Conservation (phyloP, 2,797 vertebrate genomes). For the Cryptoprocta ferox region DNA sequence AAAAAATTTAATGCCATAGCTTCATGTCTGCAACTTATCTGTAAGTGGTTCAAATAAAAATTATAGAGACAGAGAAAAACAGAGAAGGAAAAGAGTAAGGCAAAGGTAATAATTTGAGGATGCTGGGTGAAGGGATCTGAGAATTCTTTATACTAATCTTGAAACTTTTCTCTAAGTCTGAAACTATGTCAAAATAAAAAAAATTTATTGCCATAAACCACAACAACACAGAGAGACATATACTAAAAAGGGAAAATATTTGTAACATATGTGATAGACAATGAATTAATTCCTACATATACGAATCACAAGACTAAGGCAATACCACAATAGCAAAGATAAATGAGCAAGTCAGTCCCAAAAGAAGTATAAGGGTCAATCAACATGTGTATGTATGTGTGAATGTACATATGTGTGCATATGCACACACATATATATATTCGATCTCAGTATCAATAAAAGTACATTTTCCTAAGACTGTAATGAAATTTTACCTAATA, state of each 20-base stretch:
- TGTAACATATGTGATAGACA: neutral
- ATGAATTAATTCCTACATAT: neutral
- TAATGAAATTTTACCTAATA: neutral
- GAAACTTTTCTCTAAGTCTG: slow-evolving; percentile 8
- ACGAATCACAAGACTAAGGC: neutral
- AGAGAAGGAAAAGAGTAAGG: neutral
- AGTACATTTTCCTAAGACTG: neutral
- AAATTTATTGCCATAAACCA: neutral
- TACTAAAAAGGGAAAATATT: neutral
- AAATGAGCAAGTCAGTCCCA: neutral
- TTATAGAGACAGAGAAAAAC: neutral
- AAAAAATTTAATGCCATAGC: too few species aligned
- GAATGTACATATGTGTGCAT: neutral
- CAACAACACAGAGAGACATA: neutral
- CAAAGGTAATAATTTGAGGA: neutral
- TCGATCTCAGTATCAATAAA: neutral
- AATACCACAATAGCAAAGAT: neutral
- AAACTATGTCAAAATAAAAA: neutral
- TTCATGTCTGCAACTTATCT: neutral
- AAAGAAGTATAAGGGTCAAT: neutral
- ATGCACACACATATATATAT: neutral
- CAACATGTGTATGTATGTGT: neutral
- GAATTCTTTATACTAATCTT: neutral
- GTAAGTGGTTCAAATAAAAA: neutral
- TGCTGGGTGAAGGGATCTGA: neutral